A percentile compares a stretch with the other conserved stretches of the same genome.
phyloP scores from a whole-genome alignment of 2,797 vertebrate genomes.

The Tauraco hartlaubi region DNA sequence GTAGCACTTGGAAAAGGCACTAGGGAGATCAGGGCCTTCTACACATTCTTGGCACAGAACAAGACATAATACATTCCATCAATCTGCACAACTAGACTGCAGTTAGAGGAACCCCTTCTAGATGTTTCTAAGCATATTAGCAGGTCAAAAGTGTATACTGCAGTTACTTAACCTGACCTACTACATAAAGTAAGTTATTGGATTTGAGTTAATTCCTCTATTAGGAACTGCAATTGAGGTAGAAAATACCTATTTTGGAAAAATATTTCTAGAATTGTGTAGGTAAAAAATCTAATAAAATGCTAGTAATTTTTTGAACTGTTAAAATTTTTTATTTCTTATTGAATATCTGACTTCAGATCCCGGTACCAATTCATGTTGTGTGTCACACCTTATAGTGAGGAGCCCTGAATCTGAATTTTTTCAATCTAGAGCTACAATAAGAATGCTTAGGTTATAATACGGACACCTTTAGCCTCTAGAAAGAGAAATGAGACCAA shows the following conservation, averaged over 20 bases:
- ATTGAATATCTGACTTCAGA: background rate
- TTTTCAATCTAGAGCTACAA: background rate
- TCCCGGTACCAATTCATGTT: background rate
- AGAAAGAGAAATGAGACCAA: background rate
- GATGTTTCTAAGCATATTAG: background rate
- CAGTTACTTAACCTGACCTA: background rate
- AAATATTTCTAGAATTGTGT: background rate
- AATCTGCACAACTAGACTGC: background rate
- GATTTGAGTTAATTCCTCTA: background rate
- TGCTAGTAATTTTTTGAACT: background rate
- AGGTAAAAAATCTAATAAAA: background rate
- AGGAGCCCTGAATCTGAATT: background rate
- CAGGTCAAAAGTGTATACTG: background rate
- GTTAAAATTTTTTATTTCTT: background rate
- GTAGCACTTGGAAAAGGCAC: background rate
- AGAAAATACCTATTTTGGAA: background rate
- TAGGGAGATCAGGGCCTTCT: background rate
- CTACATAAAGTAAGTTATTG: background rate
- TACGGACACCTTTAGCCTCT: background rate
- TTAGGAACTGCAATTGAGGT: background rate
- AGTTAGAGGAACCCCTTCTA: background rate
- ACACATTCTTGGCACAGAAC: background rate
- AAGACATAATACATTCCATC: background rate
- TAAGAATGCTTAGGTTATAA: background rate
- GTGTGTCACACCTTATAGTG: background rate